phyloP scores from a whole-genome alignment of 2,113 vertebrate species.

The Solea solea region DNA sequence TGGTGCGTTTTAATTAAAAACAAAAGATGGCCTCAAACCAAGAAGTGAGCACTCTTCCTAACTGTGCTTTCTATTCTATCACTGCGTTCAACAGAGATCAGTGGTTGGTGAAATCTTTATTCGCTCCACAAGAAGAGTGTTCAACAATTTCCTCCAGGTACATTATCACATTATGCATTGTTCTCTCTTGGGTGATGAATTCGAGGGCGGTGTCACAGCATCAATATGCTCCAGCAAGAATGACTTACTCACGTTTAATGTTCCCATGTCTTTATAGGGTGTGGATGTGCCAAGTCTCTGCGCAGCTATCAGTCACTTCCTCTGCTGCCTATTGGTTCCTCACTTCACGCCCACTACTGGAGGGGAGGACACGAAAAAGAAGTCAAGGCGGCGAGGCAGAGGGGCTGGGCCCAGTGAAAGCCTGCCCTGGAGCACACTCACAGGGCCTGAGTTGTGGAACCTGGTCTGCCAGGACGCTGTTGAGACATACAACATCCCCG shows the following conservation, averaged over 20 bases:
- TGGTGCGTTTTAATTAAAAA: slow-evolving; percentile 57
- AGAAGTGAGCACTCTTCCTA: background rate
- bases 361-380: slow-evolving; percentile 81
- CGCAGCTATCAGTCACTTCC: slow-evolving; percentile 84
- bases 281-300: slow-evolving; percentile 82
- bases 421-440: slow-evolving; percentile 79
- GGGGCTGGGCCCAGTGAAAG: slow-evolving; percentile 73
- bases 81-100: slow-evolving; percentile 73
- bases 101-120: slow-evolving; percentile 77
- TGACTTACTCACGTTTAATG: background rate
- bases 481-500: slow-evolving; percentile 79
- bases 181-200: background rate
- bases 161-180: background rate
- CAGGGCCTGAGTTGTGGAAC: slow-evolving; percentile 82
- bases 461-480: slow-evolving; percentile 79
- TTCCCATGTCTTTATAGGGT: slow-evolving; percentile 64
- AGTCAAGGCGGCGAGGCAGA: slow-evolving; percentile 79
- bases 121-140: slow-evolving; percentile 79
- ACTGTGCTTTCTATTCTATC: slow-evolving; percentile 2
- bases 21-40: background rate
- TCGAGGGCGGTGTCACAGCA: background rate
- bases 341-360: slow-evolving; percentile 72
- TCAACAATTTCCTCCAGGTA: slow-evolving; percentile 85
- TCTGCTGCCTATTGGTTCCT: slow-evolving; percentile 84
- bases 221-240: background rate